Evolutionary conservation across 92 coral and sea anemone species (phyloP).

Genomic region (Zoanthus gigantus): DNA sequence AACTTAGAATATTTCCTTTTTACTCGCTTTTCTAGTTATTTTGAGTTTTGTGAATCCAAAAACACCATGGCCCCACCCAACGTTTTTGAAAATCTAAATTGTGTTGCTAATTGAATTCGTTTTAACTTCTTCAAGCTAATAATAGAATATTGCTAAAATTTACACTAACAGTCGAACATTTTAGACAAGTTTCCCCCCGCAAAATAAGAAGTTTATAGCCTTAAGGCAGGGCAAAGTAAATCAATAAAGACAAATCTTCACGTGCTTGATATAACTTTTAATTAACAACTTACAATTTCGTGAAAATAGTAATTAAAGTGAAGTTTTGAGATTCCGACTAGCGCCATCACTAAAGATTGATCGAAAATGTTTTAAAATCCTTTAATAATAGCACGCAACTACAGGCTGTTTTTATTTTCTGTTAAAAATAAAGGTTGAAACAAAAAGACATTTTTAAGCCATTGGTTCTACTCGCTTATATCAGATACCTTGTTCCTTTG

Average conservation of each 20-base stretch:
- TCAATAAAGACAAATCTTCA: not conserved
- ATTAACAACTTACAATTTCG: not conserved
- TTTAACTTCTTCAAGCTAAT: not conserved
- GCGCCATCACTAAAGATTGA: not conserved
- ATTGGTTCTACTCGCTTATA: not conserved
- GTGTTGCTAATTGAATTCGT: not conserved
- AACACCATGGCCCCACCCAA: not conserved
- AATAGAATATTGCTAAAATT: not conserved
- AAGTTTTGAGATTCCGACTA: not conserved
- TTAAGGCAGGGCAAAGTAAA: not conserved
- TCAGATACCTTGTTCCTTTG: no score
- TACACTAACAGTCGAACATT: not conserved
- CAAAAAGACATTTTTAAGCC: not conserved
- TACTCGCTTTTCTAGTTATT: no score
- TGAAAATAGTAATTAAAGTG: not conserved
- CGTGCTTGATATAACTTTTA: not conserved
- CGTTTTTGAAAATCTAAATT: not conserved
- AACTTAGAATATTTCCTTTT: not conserved
- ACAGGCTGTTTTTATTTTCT: no score
- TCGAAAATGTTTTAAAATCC: slow-evolving; percentile 2
- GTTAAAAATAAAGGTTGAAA: not conserved
- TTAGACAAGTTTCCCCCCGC: not conserved
- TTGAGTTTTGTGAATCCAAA: not conserved
- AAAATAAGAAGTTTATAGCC: not conserved
- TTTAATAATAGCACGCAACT: slow-evolving; percentile 3